Percentiles rank a stretch among this genome's conserved stretches.
These are phyloP conservation scores for Geopemphigus sp. DNA, from an alignment of 1,140 invertebrate species.

Conservation along the genomic window DNA sequence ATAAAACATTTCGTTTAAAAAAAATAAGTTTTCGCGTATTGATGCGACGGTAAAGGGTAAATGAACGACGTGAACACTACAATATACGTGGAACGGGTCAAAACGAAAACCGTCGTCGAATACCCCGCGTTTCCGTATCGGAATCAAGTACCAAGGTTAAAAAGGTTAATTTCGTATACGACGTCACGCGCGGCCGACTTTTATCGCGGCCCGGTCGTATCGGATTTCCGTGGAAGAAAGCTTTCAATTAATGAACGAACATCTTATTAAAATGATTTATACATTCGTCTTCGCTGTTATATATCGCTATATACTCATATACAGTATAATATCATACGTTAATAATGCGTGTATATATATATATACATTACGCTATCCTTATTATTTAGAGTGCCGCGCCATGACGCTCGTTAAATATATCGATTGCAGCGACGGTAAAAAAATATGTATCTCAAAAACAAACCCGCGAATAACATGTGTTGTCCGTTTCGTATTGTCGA, in stretches of 20 bases:
- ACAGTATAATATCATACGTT: not conserved
- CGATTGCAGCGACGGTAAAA: not conserved
- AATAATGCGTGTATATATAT: no score
- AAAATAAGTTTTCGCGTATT: no score
- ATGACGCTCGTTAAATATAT: not conserved
- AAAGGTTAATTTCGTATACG: no score
- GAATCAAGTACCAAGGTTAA: no score
- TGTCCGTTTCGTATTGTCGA: no score
- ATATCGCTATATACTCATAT: not conserved
- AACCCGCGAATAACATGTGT: no score
- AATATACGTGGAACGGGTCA: no score
- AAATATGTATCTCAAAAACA: not conserved
- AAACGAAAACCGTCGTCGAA: no score
- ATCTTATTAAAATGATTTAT: slow-evolving; percentile 29
- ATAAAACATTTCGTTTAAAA: no score
- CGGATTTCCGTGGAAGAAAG: not conserved
- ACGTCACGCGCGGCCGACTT: not conserved
- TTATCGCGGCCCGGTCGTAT: not conserved
- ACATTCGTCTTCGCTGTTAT: not conserved
- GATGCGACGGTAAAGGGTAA: no score
- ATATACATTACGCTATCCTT: not conserved
- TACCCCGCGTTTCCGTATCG: no score
- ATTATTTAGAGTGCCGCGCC: not conserved
- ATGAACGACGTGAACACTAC: no score
- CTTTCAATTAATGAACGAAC: not conserved